phyloP scores from a whole-genome alignment of 2,888 invertebrate species.

The Ischnura elegans region DNA sequence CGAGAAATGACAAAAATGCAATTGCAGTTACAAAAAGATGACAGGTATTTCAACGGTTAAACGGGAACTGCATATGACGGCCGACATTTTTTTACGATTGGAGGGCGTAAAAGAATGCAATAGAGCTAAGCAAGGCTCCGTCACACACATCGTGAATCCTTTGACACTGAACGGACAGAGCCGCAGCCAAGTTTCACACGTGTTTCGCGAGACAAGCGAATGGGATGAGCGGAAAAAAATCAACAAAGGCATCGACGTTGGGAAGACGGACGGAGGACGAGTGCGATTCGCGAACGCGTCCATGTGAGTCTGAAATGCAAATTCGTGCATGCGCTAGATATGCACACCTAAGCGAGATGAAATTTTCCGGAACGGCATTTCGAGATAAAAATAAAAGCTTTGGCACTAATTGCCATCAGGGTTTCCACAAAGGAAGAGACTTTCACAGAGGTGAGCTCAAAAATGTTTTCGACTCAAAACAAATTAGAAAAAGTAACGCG shows the following conservation, averaged over 20 bases:
- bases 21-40: too few relatives aligned
- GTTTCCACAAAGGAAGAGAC: background rate
- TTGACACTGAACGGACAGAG: background rate
- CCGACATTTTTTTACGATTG: background rate
- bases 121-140: background rate
- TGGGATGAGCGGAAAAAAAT: background rate
- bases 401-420: background rate
- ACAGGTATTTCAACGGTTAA: too few relatives aligned
- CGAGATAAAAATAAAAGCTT: background rate
- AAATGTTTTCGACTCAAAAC: background rate
- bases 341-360: background rate
- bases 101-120: background rate
- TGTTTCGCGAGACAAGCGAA: background rate
- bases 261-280: background rate
- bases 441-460: background rate
- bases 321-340: background rate
- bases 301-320: background rate
- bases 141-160: background rate
- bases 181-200: background rate
- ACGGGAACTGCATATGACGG: too few relatives aligned
- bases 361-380: background rate
- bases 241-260: background rate
- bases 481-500: background rate
- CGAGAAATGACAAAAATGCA: too few relatives aligned
- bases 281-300: background rate